Conservation (phyloP, 1,140 invertebrate genomes). For the Polypedilum pembai region DNA sequence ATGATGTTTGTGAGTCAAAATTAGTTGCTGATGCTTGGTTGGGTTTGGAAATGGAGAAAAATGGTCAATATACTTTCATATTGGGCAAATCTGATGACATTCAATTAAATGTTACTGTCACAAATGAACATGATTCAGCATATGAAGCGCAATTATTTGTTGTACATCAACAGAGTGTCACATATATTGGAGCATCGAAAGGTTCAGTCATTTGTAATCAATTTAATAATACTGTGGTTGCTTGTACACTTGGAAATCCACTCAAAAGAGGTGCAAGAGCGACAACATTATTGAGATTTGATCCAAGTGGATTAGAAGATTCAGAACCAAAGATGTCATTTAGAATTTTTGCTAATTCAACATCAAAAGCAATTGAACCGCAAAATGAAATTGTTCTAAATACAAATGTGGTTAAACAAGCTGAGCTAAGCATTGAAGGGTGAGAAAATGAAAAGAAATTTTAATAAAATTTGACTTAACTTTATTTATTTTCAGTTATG, state of each 20-base stretch:
- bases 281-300: conserved; percentile 67
- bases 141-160: conserved; percentile 83
- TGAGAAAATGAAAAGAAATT: conserved; percentile 43
- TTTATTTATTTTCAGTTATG: conserved; percentile 45
- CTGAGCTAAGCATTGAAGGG: conserved; percentile 75
- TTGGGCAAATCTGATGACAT: conserved; percentile 71
- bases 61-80: conserved; percentile 50
- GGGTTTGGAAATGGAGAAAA: conserved; percentile 47
- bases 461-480: conserved; percentile 1
- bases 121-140: conserved; percentile 78
- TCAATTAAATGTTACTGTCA: conserved; percentile 63
- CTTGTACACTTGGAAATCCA: conserved; percentile 83
- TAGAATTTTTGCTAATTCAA: conserved; percentile 76
- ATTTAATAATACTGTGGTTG: conserved; percentile 64
- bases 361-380: conserved; percentile 59
- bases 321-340: conserved; percentile 62
- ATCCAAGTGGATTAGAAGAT: conserved; percentile 63
- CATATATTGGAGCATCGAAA: conserved; percentile 63
- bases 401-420: conserved; percentile 68
- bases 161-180: conserved; percentile 65
- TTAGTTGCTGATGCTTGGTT: conserved; percentile 61
- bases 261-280: conserved; percentile 52
- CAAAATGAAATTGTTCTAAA: conserved; percentile 50
- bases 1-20: conserved; percentile 84
- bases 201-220: conserved; percentile 58